Percentiles rank a stretch among this genome's conserved stretches.
phyloP scores from a whole-genome alignment of 2,888 invertebrate species.

The Cabera pusaria region DNA sequence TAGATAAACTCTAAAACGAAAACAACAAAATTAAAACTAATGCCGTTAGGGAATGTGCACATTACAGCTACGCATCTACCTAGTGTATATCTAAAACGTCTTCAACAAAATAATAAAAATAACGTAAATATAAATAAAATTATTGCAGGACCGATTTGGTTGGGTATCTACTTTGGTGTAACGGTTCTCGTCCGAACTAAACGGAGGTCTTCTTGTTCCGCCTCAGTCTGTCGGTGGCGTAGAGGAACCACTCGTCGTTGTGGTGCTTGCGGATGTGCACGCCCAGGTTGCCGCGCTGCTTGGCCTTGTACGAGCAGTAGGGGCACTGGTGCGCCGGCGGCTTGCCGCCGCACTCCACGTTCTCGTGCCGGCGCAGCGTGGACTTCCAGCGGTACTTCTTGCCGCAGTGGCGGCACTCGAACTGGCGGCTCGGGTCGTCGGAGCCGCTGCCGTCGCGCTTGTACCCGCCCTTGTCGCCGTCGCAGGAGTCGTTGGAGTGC shows the following conservation, averaged over 20 bases:
- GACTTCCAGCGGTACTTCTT: slow-evolving; percentile 94
- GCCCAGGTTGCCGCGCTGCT: slow-evolving; percentile 91
- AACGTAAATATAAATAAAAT: slow-evolving; percentile 67
- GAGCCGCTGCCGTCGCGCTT: slow-evolving; percentile 57
- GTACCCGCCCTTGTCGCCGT: slow-evolving; percentile 52
- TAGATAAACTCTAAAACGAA: slow-evolving; percentile 75
- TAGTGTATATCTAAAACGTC: slow-evolving; percentile 71
- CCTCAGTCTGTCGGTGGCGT: slow-evolving; percentile 75
- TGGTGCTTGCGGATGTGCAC: slow-evolving; percentile 93
- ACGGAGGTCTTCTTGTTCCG: slow-evolving; percentile 72
- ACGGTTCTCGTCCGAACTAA: slow-evolving; percentile 27
- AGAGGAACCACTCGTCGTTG: slow-evolving; percentile 78
- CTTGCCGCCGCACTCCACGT: slow-evolving; percentile 93
- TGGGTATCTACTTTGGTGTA: slow-evolving; percentile 78
- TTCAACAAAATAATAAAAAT: slow-evolving; percentile 66
- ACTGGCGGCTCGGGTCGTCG: slow-evolving; percentile 84
- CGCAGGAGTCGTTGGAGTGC: slow-evolving; percentile 5
- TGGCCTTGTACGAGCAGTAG: slow-evolving; percentile 90
- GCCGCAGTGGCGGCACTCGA: slow-evolving; percentile 92
- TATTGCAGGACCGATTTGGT: slow-evolving; percentile 82
- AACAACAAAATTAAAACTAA: slow-evolving; percentile 75
- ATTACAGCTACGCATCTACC: slow-evolving; percentile 69
- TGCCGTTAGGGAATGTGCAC: slow-evolving; percentile 80
- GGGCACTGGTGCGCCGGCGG: slow-evolving; percentile 92
- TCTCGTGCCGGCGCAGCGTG: slow-evolving; percentile 91